Percentiles rank a stretch among this genome's conserved stretches.
Conservation (phyloP, 2,113 vertebrate species). For the Gyps fulvus region DNA sequence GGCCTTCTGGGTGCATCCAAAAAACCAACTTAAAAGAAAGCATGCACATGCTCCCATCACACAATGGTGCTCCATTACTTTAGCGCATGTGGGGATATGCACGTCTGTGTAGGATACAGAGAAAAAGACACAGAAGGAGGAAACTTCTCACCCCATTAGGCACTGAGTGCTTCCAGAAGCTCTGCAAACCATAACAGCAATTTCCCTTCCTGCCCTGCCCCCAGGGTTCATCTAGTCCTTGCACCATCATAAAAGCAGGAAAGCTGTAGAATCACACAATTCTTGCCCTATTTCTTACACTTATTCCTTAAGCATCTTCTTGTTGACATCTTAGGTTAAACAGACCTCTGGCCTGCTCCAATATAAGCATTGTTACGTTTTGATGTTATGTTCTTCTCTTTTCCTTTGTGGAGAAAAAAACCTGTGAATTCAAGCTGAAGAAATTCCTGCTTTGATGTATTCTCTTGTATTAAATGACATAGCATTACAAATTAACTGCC, state of each 20-base stretch:
- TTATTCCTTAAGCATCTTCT: not conserved
- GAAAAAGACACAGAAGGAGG: slow-evolving; percentile 28
- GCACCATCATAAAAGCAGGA: not conserved
- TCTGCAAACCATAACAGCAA: slow-evolving; percentile 36
- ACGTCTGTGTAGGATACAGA: not conserved
- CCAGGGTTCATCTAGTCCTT: slow-evolving; percentile 11
- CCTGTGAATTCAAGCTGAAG: not conserved
- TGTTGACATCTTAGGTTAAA: not conserved
- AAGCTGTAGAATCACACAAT: not conserved
- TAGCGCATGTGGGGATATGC: not conserved
- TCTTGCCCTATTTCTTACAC: not conserved
- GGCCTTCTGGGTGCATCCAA: not conserved
- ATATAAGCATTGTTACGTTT: not conserved
- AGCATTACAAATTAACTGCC: not conserved
- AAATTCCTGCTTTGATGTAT: not conserved
- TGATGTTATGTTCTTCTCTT: not conserved
- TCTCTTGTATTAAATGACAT: not conserved
- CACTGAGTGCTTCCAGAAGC: slow-evolving; percentile 64
- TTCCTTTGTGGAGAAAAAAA: not conserved
- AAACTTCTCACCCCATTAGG: slow-evolving; percentile 59
- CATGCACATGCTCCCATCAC: not conserved
- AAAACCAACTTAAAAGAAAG: not conserved
- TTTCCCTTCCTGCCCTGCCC: slow-evolving; percentile 25
- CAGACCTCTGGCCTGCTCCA: not conserved
- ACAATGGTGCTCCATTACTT: not conserved